phyloP scores from a whole-genome alignment of 2,113 vertebrate genomes.

The Odocoileus hemionus region DNA sequence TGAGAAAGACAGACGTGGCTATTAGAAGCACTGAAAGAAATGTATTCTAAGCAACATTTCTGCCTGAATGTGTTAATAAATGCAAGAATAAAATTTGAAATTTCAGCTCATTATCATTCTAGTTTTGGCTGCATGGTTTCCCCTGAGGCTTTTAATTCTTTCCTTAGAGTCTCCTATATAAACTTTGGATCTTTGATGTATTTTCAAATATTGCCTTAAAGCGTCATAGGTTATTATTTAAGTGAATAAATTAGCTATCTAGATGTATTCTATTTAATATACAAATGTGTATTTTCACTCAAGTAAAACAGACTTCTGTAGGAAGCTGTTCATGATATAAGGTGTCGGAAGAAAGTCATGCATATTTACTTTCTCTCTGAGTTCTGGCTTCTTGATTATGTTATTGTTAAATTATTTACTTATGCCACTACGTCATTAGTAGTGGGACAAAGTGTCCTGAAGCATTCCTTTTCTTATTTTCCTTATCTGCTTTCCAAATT shows the following conservation, averaged over 20 bases:
- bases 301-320: constrained; percentile 37
- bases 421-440: neutral
- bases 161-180: constrained; percentile 32
- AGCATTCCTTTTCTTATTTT: constrained; percentile 15
- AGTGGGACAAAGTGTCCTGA: neutral
- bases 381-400: constrained; percentile 9
- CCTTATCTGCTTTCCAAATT: neutral
- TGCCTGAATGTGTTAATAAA: constrained; percentile 43
- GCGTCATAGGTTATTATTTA: constrained; percentile 42
- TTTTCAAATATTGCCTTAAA: constrained; percentile 64
- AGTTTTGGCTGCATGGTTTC: constrained; percentile 46
- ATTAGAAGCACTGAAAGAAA: neutral
- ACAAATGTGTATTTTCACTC: constrained; percentile 12
- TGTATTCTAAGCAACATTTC: constrained; percentile 46
- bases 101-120: constrained; percentile 42
- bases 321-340: constrained; percentile 1
- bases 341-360: neutral
- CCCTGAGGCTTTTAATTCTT: constrained; percentile 61
- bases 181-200: constrained; percentile 59
- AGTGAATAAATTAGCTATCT: constrained; percentile 48
- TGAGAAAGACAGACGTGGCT: neutral
- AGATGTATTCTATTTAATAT: constrained; percentile 38
- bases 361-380: constrained; percentile 33
- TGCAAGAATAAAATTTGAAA: constrained; percentile 45
- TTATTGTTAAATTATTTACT: constrained; percentile 45